Base-by-base conservation (phyloP, 2,113 vertebrate species). In the Pao palembangensis region DNA sequence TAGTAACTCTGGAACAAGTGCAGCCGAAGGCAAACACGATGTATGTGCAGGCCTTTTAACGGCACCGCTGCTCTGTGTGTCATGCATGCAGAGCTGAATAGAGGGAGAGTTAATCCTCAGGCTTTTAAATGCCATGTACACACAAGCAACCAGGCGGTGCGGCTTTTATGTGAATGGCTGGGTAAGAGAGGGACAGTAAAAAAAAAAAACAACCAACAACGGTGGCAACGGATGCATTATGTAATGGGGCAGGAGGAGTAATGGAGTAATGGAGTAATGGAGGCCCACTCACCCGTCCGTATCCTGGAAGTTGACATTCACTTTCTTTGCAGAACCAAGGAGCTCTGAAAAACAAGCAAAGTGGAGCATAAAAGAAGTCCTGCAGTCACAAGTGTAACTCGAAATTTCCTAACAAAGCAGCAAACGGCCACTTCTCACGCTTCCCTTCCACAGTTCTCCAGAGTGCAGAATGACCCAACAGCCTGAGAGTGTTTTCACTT, bases 241-340 rank as follows among this genome's bases (percentile, higher is more conserved):
- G 51, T n/a, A 28, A 25, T 7, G 25, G 7, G 51, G 8, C 6
- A 17, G 6, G 18, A 31, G 54, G 28, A 38, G 53, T 20, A 2
- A n/a, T 5, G 18, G 1, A 31, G 11, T 28, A 20, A 41, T 51
- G 10, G 42, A 28, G 34, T 47, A 11, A 31, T 0, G n/a, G 6
- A 58, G 15, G 31, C 34, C 0, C 17, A 88, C 89, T 91, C 73
- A 91, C 90, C 90, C 90, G 44, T 91, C 90, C 57, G 88, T 91
- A 54, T 91, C 90, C 78, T 91, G 90, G 80, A 91, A 91, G 83
- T 91, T 91, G 64, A 91, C 88, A 5, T 91, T 91, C 51, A 91
- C 90, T 77, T 87, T 91, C 83, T 91, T 91, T 43, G 89, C 86
- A n/a, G 89, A 90, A 42, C 90, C 89, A 21, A 91, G 88, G 58